These are phyloP conservation scores for Limnephilus auricula DNA, from an alignment of 2,888 invertebrate species.

Conservation along the genomic window DNA sequence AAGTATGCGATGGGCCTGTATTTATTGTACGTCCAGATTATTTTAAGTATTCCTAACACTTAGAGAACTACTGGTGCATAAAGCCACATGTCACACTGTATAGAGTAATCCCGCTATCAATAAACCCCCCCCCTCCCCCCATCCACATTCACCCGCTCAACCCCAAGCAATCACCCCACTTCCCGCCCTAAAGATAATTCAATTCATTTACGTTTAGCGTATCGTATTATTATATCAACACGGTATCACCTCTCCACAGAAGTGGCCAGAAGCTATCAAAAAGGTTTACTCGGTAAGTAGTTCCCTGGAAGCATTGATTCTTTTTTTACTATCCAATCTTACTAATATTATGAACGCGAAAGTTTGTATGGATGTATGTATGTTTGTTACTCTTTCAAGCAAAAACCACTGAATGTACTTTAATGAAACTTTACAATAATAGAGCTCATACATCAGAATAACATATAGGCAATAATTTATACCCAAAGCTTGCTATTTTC, in stretches of 20 bases:
- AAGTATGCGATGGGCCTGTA: background rate
- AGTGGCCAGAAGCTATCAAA: slow-evolving; percentile 37
- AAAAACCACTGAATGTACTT: no score
- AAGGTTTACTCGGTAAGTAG: background rate
- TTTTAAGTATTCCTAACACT: background rate
- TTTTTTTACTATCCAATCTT: no score
- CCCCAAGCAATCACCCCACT: background rate
- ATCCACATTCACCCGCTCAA: background rate
- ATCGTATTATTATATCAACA: slow-evolving; percentile 30
- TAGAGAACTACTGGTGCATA: background rate
- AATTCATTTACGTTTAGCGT: slow-evolving; percentile 48
- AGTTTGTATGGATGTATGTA: no score
- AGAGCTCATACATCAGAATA: no score
- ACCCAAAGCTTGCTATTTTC: no score
- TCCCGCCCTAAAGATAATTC: slow-evolving; percentile 30
- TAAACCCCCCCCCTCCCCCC: background rate
- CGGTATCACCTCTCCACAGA: slow-evolving; percentile 25
- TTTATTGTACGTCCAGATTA: background rate
- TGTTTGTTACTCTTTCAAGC: no score
- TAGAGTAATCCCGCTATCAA: slow-evolving; percentile 28
- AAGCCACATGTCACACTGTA: slow-evolving; percentile 28
- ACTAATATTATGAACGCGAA: no score
- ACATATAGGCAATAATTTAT: no score
- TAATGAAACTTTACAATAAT: no score
- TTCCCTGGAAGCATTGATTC: no score